Evolutionary conservation across 2,888 invertebrate species (phyloP).

Genomic region (Notodonta ziczac): DNA sequence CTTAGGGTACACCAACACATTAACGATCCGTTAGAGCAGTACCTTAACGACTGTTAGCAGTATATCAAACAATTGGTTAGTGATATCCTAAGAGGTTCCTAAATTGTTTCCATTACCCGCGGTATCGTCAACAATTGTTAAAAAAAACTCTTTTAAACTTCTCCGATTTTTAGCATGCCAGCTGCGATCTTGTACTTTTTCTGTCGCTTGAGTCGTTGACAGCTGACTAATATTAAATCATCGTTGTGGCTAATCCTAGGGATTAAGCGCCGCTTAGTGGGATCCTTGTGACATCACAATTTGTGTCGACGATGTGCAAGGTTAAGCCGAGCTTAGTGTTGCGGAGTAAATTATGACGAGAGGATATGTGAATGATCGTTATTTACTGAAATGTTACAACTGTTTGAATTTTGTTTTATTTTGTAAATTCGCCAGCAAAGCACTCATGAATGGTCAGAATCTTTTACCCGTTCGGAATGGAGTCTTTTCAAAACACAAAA

Average conservation of each 20-base stretch:
- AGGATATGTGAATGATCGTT: slow-evolving; percentile 28
- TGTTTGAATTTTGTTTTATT: slow-evolving; percentile 2
- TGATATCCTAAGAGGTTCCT: too few relatives aligned
- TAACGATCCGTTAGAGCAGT: too few relatives aligned
- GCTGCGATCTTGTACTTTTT: slow-evolving; percentile 28
- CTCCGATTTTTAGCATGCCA: slow-evolving; percentile 15
- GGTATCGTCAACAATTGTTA: too few relatives aligned
- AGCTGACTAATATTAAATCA: slow-evolving; percentile 73
- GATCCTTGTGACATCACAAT: slow-evolving; percentile 52
- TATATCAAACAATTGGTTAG: too few relatives aligned
- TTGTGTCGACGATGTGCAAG: slow-evolving; percentile 50
- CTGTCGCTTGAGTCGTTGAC: slow-evolving; percentile 58
- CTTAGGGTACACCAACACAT: too few relatives aligned
- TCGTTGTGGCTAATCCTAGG: slow-evolving; percentile 45
- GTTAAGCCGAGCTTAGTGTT: slow-evolving; percentile 29
- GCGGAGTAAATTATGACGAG: slow-evolving; percentile 28
- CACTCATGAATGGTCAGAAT: too few relatives aligned
- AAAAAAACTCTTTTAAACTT: too few relatives aligned
- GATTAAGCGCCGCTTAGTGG: slow-evolving; percentile 58
- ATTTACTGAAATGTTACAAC: neutral
- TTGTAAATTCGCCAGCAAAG: neutral
- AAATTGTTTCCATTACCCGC: too few relatives aligned
- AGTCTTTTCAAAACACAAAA: too few relatives aligned
- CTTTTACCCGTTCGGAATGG: too few relatives aligned
- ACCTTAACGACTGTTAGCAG: too few relatives aligned